Base-by-base conservation (phyloP, 2,113 vertebrate species). In the Suricata suricatta region DNA sequence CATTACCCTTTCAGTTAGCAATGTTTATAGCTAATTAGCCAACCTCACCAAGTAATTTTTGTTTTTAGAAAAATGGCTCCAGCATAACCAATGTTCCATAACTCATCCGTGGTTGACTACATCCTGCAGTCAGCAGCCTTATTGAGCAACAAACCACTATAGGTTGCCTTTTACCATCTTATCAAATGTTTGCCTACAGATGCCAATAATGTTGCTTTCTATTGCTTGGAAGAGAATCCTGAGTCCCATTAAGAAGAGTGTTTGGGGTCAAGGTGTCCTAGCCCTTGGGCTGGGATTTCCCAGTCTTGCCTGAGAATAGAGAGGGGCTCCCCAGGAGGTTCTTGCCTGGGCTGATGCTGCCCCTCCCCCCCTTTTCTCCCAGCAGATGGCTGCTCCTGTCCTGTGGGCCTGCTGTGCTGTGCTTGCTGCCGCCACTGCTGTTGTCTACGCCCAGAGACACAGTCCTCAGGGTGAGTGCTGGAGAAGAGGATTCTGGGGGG, bases 381-480 rank as follows among this genome's bases (percentile, higher is more conserved):
- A 25, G 88, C 99, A 99, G 99, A 99, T 99, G 99, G 99, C 99
- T 95, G 99, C 99, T 98, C 99, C 99, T 31, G 98, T 99, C 98
- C 99, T 99, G 25, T 99, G 99, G 96, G 98, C 99, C 98, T 99
- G 99, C 98, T 99, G 99, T 66, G 97, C 97, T 95, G 98, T 99
- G 98, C 99, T 99, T 96, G 99, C 99, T 60, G 99, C 99, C 0
- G 99, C 98, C 0, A 99, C 99, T 76, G 99, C 99, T 97, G 99
- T 99, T 94, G 99, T 99, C 94, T 99, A 99, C 0, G 98, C 99
- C 88, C 99, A 99, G 99, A 99, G 99, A 98, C 99, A 99, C 98
- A 99, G 99, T 98, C 99, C 99, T 94, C 99, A 98, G 87, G 99
- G 99, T 99, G 98, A 99, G 99, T 99, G 69, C 92, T 35, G 12